phyloP scores from a whole-genome alignment of 2,797 vertebrate genomes.

The Sarcophilus harrisii region DNA sequence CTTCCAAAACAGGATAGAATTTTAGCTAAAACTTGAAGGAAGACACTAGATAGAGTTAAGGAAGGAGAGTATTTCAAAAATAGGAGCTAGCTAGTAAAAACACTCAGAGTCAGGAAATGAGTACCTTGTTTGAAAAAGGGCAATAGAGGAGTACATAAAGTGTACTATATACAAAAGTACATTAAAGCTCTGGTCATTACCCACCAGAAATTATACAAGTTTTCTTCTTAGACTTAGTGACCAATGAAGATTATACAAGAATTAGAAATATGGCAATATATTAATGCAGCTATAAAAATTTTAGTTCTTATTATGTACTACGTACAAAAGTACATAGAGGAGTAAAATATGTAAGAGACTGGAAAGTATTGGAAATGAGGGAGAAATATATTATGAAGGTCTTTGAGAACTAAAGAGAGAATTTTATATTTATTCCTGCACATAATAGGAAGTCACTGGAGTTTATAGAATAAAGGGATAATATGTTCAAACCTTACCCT shows the following conservation, averaged over 20 bases:
- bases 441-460: not conserved
- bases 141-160: not conserved
- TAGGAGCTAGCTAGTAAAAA: not conserved
- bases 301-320: not conserved
- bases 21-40: not conserved
- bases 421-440: not conserved
- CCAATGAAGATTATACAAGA: not conserved
- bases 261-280: not conserved
- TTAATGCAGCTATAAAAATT: not conserved
- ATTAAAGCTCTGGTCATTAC: not conserved
- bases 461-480: not conserved
- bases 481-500: not conserved
- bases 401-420: not conserved
- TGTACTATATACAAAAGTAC: too few relatives aligned
- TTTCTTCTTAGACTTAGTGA: not conserved
- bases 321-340: not conserved
- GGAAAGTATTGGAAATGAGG: not conserved
- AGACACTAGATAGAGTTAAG: not conserved
- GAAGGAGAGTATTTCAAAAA: not conserved
- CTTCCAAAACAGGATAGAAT: not conserved
- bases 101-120: not conserved
- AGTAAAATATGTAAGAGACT: not conserved
- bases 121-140: not conserved
- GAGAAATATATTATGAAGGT: not conserved
- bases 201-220: not conserved